A percentile compares a stretch with the other conserved stretches of the same genome.
phyloP scores from a whole-genome alignment of 2,797 vertebrate species.

The Sebastes taczanowskii region DNA sequence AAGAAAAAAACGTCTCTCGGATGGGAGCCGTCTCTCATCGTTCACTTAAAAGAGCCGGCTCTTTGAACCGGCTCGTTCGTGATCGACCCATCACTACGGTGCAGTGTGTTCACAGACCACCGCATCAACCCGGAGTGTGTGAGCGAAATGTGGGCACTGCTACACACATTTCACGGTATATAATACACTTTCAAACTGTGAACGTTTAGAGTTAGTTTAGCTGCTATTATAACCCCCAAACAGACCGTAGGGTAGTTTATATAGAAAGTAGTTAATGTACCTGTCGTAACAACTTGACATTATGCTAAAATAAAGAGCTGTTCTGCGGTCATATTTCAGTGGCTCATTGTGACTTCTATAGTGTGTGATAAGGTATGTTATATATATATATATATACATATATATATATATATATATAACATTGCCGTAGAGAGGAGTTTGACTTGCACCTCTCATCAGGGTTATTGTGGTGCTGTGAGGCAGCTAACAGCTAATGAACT shows the following conservation, averaged over 20 bases:
- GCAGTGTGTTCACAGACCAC: not conserved
- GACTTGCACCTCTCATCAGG: no score
- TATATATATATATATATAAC: not conserved
- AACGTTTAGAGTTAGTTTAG: slow-evolving; percentile 10
- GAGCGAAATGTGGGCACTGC: not conserved
- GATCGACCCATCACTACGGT: no score
- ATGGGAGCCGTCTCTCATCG: no score
- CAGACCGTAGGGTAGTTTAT: not conserved
- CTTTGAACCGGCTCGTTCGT: no score
- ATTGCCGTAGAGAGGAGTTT: no score
- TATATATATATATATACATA: not conserved
- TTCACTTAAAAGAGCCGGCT: no score
- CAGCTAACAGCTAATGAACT: slow-evolving; percentile 7
- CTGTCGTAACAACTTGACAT: not conserved
- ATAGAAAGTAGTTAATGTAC: no score
- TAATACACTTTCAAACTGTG: not conserved
- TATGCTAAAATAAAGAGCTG: not conserved
- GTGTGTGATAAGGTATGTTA: not conserved
- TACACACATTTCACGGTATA: not conserved
- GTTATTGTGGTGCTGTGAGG: slow-evolving; percentile 8
- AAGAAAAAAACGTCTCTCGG: no score
- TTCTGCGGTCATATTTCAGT: not conserved
- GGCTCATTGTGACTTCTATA: not conserved
- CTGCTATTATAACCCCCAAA: not conserved
- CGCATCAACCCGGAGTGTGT: not conserved